A percentile compares a stretch with the other conserved stretches of the same genome.
Evolutionary conservation across 2,888 invertebrate species (phyloP).

Genomic region (Odiellus spinosus): DNA sequence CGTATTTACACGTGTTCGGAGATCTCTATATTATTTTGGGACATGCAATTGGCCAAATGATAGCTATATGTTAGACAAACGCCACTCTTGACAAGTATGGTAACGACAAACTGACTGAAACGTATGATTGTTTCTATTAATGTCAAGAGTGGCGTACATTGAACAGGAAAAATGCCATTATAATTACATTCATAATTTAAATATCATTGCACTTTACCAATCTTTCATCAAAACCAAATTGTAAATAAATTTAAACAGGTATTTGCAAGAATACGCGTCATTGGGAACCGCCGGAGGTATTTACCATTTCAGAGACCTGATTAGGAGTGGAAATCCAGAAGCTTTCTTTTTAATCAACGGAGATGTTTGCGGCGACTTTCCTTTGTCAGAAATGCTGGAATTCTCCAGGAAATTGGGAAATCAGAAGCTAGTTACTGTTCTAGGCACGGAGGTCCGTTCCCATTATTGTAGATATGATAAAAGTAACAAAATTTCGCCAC

Average conservation of each 20-base stretch:
- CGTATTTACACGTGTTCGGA: too few relatives aligned
- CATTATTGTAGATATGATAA: too few relatives aligned
- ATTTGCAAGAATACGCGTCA: conserved; percentile 86
- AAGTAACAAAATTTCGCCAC: too few relatives aligned
- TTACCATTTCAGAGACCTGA: conserved; percentile 92
- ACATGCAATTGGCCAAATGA: too few relatives aligned
- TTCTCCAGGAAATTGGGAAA: conserved; percentile 41
- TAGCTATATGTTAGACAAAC: not conserved
- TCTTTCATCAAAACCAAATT: not conserved
- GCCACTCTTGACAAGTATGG: not conserved
- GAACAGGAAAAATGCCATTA: not conserved
- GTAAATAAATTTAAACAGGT: conserved; percentile 38
- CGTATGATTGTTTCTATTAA: not conserved
- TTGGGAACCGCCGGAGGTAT: conserved; percentile 93
- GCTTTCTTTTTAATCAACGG: conserved; percentile 91
- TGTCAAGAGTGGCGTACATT: not conserved
- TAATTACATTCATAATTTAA: not conserved
- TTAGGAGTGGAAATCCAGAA: conserved; percentile 64
- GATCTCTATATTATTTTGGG: not conserved
- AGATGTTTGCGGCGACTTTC: conserved; percentile 94
- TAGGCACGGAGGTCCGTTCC: conserved; percentile 46
- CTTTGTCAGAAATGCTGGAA: conserved; percentile 57
- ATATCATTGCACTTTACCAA: not conserved
- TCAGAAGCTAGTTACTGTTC: conserved; percentile 47
- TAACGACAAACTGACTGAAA: not conserved